A percentile compares a stretch with the other conserved stretches of the same genome.
Conservation (phyloP, 2,113 vertebrate species). For the Mungos mungo region DNA sequence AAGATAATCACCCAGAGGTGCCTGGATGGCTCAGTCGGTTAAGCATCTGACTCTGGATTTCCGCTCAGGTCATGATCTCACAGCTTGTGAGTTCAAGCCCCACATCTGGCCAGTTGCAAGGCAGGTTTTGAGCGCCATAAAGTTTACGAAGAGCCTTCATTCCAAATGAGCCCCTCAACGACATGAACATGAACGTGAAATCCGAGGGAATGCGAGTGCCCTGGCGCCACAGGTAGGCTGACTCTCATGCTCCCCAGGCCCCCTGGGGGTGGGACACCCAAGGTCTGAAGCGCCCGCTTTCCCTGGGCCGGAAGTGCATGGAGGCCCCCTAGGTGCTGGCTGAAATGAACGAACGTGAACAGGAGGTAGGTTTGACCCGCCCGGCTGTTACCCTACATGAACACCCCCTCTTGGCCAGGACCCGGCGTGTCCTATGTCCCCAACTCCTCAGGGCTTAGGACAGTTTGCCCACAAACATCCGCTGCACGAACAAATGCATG, state of each 20-base stretch:
- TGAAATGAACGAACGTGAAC: background rate
- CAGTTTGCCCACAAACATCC: background rate
- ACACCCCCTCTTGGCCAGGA: background rate
- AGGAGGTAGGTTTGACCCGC: background rate
- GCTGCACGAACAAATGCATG: background rate
- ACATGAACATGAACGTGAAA: too few species aligned
- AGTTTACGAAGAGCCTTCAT: conserved; percentile 25
- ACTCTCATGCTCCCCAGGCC: background rate
- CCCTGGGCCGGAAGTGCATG: accelerated
- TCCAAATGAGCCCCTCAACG: conserved; percentile 61
- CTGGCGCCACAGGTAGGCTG: background rate
- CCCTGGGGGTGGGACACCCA: background rate
- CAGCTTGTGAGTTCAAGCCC: too few species aligned
- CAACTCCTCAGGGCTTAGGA: background rate
- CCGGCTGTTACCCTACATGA: accelerated
- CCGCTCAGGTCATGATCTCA: too few species aligned
- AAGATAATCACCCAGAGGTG: background rate
- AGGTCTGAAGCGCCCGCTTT: accelerated
- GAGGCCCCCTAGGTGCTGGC: background rate
- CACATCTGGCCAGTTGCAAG: background rate
- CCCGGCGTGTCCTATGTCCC: accelerated
- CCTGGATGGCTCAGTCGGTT: too few species aligned
- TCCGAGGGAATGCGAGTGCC: background rate
- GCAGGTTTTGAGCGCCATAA: conserved; percentile 53
- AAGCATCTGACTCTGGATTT: too few species aligned